Percentiles rank a stretch among this genome's conserved stretches.
These are phyloP conservation scores for Artibeus jamaicensis DNA, from an alignment of 2,797 vertebrate genomes.

Conservation along the genomic window DNA sequence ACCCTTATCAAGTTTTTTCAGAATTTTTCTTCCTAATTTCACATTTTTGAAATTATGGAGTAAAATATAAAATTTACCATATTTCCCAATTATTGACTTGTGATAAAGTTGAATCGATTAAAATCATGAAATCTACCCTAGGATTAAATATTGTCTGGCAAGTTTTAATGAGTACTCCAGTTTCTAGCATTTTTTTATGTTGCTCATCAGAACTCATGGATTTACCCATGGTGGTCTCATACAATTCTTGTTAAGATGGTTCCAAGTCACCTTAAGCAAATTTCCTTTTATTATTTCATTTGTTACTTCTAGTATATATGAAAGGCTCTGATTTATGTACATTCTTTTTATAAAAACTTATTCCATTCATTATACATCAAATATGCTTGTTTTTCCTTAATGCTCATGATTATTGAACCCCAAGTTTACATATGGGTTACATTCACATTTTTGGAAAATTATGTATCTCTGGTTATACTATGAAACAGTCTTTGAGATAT, in stretches of 20 bases:
- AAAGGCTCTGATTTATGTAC: neutral
- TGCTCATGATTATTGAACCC: neutral
- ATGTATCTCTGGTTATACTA: constrained; percentile 70
- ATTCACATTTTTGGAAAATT: neutral
- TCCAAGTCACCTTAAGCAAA: neutral
- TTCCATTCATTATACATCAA: neutral
- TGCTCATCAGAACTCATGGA: neutral
- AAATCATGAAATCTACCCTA: neutral
- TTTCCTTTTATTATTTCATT: neutral
- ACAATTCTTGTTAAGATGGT: neutral
- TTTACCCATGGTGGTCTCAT: neutral
- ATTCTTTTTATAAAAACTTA: constrained; percentile 1
- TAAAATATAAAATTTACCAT: neutral
- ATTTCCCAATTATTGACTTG: neutral
- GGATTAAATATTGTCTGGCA: neutral
- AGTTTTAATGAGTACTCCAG: neutral
- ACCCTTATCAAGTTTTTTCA: neutral
- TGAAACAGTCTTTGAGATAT: constrained; percentile 74
- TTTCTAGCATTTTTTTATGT: neutral
- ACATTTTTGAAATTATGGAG: neutral
- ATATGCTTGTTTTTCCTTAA: neutral
- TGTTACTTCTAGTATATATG: neutral
- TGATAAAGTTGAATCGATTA: neutral
- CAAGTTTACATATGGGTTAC: neutral
- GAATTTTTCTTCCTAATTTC: neutral